Percentiles rank a stretch among this genome's conserved stretches.
Conservation (phyloP, 2,888 invertebrate genomes). For the Habrosyne pyritoides region DNA sequence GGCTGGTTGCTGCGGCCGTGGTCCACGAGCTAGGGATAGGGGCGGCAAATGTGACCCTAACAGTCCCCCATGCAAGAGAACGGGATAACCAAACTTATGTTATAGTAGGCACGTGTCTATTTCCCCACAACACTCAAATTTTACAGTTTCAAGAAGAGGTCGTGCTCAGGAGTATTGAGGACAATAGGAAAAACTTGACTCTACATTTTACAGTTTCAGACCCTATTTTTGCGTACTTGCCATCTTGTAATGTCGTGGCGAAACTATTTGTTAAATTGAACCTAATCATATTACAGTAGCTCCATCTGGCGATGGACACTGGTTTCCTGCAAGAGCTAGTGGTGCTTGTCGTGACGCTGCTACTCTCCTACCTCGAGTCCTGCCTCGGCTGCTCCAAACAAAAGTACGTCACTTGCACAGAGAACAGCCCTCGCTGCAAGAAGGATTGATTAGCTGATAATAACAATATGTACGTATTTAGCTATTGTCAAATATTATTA, state of each 20-base stretch:
- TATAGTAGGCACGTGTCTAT: too few relatives aligned
- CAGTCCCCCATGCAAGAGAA: too few relatives aligned
- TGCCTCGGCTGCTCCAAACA: slow-evolving; percentile 52
- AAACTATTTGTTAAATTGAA: too few relatives aligned
- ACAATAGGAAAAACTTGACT: too few relatives aligned
- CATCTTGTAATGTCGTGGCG: too few relatives aligned
- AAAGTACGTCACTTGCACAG: slow-evolving; percentile 45
- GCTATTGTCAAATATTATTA: background rate
- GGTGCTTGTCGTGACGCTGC: slow-evolving; percentile 58
- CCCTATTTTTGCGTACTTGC: too few relatives aligned
- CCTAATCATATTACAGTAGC: background rate
- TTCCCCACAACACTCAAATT: too few relatives aligned
- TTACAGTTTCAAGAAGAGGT: too few relatives aligned
- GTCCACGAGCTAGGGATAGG: background rate
- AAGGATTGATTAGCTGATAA: slow-evolving; percentile 19
- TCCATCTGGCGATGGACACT: slow-evolving; percentile 52
- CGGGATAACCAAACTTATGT: too few relatives aligned
- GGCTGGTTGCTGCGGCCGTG: background rate
- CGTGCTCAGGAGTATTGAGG: too few relatives aligned
- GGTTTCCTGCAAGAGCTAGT: slow-evolving; percentile 57
- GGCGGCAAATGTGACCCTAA: too few relatives aligned
- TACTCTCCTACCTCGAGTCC: slow-evolving; percentile 64
- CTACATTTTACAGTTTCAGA: background rate
- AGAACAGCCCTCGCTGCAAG: slow-evolving; percentile 37
- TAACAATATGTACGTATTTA: background rate